phyloP scores from a whole-genome alignment of 2,888 invertebrate species.

The Nomada ruficornis region DNA sequence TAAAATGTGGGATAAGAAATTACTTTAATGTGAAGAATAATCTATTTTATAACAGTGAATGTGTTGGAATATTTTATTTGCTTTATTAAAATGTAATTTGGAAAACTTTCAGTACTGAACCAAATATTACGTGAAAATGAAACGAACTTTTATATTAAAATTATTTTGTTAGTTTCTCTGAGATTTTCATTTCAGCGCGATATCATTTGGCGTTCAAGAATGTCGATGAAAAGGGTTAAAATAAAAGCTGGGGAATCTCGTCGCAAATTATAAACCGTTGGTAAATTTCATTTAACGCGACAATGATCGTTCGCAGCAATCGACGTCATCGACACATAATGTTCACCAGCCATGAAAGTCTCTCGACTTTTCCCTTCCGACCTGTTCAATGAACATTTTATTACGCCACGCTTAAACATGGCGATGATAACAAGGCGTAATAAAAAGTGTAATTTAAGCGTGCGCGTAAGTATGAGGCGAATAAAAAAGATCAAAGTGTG shows the following conservation, averaged over 20 bases:
- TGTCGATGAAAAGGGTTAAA: background rate
- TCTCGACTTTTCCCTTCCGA: conserved; percentile 42
- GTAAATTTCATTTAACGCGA: conserved; percentile 35
- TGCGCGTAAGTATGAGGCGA: background rate
- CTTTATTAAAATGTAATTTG: background rate
- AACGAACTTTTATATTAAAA: background rate
- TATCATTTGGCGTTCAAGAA: background rate
- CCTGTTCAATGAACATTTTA: conserved; percentile 32
- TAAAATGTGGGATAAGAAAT: background rate
- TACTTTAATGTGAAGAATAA: background rate
- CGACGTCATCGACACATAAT: conserved; percentile 16
- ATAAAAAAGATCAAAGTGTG: background rate
- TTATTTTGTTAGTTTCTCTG: no score
- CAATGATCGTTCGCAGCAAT: conserved; percentile 19
- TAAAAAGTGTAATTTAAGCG: background rate
- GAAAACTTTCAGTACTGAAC: background rate
- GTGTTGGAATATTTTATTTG: background rate
- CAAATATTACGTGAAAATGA: background rate
- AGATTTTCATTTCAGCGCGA: background rate
- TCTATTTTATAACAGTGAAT: background rate
- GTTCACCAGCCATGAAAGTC: conserved; percentile 26
- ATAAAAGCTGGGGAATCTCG: background rate
- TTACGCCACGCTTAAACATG: conserved; percentile 1
- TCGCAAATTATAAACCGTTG: conserved; percentile 9
- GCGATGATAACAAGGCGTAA: conserved; percentile 1